Percentiles rank a stretch among this genome's conserved stretches.
Conservation (phyloP, 2,113 vertebrate species). For the Erpornis zantholeuca region DNA sequence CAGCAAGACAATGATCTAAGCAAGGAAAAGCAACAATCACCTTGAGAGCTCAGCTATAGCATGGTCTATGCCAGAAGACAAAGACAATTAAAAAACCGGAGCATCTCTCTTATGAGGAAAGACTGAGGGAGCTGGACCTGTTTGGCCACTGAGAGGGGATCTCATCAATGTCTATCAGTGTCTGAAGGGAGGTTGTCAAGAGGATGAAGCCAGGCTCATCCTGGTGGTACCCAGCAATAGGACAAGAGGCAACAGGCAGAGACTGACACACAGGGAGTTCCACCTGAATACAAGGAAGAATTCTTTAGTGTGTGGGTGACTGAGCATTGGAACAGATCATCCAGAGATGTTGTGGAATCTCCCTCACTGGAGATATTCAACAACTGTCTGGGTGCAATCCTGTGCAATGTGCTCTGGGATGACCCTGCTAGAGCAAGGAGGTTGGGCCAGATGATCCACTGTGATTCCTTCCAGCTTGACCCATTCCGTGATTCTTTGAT, state of each 20-base stretch:
- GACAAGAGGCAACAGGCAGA: neutral
- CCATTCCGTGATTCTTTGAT: neutral
- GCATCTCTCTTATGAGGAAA: neutral
- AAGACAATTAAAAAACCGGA: neutral
- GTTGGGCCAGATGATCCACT: neutral
- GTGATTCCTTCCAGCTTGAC: neutral
- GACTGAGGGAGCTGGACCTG: neutral
- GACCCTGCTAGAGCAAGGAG: neutral
- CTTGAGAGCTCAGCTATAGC: neutral
- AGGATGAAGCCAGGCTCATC: neutral
- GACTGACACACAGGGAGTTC: neutral
- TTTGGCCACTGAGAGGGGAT: neutral
- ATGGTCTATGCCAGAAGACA: neutral
- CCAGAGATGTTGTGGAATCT: neutral
- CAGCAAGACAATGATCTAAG: neutral
- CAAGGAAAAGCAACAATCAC: neutral
- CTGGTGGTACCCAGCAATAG: neutral
- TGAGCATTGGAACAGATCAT: neutral
- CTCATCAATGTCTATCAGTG: neutral
- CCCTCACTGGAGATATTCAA: neutral
- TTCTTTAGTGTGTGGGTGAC: neutral
- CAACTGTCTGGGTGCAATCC: neutral
- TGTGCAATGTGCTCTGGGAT: neutral
- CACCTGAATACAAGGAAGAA: neutral
- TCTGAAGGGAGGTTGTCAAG: neutral